Conservation (phyloP, 2,888 invertebrate species). For the Cantharis rufa region DNA sequence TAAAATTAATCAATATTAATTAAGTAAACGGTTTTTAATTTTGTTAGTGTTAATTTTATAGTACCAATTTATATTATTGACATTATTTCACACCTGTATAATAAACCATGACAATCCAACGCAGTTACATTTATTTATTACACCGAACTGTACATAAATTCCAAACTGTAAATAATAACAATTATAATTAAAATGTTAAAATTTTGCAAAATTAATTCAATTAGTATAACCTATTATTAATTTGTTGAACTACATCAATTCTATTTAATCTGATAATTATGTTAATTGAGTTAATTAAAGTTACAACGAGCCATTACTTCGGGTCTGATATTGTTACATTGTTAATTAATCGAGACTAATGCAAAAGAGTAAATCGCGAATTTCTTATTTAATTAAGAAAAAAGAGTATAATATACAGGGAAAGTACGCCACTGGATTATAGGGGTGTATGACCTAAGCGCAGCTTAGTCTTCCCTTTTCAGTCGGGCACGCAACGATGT, state of each 20-base stretch:
- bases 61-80: neutral
- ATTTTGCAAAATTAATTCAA: neutral
- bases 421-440: conserved; percentile 13
- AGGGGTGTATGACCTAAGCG: conserved; percentile 26
- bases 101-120: neutral
- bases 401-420: neutral
- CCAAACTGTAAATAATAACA: neutral
- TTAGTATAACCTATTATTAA: neutral
- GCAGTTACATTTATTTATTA: neutral
- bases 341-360: neutral
- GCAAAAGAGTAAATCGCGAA: neutral
- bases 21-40: neutral
- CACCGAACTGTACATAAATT: neutral
- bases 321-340: neutral
- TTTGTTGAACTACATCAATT: neutral
- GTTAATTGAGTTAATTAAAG: neutral
- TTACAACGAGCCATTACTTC: neutral
- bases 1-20: neutral
- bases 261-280: neutral
- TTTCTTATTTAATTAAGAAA: neutral
- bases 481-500: conserved; percentile 24
- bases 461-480: conserved; percentile 10
- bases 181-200: neutral
- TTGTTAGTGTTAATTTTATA: neutral
- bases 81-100: neutral